Evolutionary conservation across 2,888 invertebrate species (phyloP), one percentile per base, ranked within the genome.

Genomic region (Pantelozetes paolii): DNA sequence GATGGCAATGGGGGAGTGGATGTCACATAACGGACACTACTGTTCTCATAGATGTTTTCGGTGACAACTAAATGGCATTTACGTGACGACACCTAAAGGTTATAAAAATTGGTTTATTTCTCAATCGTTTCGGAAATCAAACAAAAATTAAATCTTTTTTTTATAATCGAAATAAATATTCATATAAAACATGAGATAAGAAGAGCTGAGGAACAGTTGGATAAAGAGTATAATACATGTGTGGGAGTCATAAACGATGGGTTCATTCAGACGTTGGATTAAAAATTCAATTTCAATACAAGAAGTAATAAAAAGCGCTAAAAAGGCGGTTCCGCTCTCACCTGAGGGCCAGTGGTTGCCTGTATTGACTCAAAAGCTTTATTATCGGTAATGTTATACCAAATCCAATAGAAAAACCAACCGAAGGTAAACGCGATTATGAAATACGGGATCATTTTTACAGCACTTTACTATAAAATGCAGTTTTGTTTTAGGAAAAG

Each of bases 401-500:
- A 36, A 30, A 74, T 70, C 74, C 74, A 74, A 57, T 71, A 74
- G 42, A 74, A 71, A 71, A 69, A 70, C 74, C 74, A 74, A n/a
- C 74, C 74, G 36, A 69, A 74, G 26, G 74, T 70, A 40, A 74
- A 74, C 11, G 59, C 74, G 36, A 74, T 71, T 45, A 74, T 74
- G 15, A 74, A 71, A 32, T 74, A 74, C 20, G 71, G 40, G 13
- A 74, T 70, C 74, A 75, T 71, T 50, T 73, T 36, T 50, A 3
- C 50, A 50, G 20, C 26, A 54, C 54, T 54, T 26, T 26, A 26
- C 26, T 13, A 6, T 26, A 9, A 26, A 45, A 11, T 54, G 23
- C 26, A 26, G 54, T 54, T 54, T 54, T 54, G 26, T 5, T 54
- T 54, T 54, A 54, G 54, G n/a, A 54, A 54, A 54, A 54, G 54